Conservation (phyloP, 1,140 invertebrate genomes). For the Popillia japonica region DNA sequence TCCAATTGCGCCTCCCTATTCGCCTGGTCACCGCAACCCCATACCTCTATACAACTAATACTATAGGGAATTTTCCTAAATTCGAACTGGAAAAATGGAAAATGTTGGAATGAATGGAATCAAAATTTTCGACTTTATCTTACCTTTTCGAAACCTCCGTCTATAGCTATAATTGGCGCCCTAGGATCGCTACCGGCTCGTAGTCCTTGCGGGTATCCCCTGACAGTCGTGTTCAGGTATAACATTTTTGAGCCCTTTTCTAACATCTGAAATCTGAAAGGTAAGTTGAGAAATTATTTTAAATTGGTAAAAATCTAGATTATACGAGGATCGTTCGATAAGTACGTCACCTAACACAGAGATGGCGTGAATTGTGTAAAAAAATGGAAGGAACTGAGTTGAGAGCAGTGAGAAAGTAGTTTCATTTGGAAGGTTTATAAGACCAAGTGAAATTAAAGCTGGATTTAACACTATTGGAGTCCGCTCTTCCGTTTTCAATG, state of each 20-base stretch:
- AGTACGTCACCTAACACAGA: too few relatives aligned
- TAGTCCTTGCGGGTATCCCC: constrained; percentile 85
- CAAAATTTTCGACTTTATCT: constrained; percentile 46
- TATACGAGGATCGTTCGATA: too few relatives aligned
- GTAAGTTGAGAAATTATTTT: too few relatives aligned
- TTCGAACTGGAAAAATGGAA: constrained; percentile 59
- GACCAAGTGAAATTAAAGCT: too few relatives aligned
- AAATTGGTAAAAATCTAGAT: too few relatives aligned
- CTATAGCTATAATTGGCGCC: constrained; percentile 76
- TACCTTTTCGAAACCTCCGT: constrained; percentile 74
- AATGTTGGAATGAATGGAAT: background rate
- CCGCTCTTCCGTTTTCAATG: too few relatives aligned
- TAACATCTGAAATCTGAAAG: constrained; percentile 70
- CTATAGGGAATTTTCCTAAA: constrained; percentile 71
- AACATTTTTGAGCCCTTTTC: constrained; percentile 79
- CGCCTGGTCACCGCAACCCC: constrained; percentile 81
- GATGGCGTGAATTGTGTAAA: too few relatives aligned
- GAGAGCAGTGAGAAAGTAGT: too few relatives aligned
- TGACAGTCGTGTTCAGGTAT: constrained; percentile 83
- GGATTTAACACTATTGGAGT: too few relatives aligned
- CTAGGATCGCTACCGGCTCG: constrained; percentile 81
- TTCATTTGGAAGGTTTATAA: too few relatives aligned
- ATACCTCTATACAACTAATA: constrained; percentile 76
- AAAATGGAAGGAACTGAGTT: too few relatives aligned
- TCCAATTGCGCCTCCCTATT: constrained; percentile 82